phyloP scores from a whole-genome alignment of 2,888 invertebrate species.

The Rugalucina vietnamica region DNA sequence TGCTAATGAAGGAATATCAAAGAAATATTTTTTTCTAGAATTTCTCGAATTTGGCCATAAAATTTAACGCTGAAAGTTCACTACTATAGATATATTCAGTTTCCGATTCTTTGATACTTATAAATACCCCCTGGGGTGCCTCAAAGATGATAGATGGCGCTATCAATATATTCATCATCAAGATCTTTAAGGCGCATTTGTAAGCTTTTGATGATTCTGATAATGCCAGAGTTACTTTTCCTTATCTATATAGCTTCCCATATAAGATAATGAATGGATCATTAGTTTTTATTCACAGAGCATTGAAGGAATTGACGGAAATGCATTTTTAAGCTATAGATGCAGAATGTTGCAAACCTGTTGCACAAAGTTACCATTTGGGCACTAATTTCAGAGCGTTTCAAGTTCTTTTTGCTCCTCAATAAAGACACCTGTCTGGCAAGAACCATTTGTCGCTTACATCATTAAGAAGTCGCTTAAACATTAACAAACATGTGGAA shows the following conservation, averaged over 20 bases:
- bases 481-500: constrained; percentile 10
- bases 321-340: too few species aligned
- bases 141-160: constrained; percentile 24
- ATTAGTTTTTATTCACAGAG: not conserved
- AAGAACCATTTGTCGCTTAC: not conserved
- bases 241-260: constrained; percentile 11
- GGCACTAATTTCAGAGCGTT: not conserved
- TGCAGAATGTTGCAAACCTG: not conserved
- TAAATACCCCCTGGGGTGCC: constrained; percentile 19
- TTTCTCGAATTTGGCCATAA: not conserved
- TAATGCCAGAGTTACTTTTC: constrained; percentile 16
- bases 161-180: constrained; percentile 24
- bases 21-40: too few species aligned
- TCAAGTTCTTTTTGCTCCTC: not conserved
- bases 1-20: too few species aligned
- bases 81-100: not conserved
- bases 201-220: constrained; percentile 9
- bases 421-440: not conserved
- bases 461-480: constrained; percentile 9
- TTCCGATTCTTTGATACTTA: constrained; percentile 12
- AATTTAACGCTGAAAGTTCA: constrained; percentile 4
- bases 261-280: constrained; percentile 5
- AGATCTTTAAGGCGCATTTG: constrained; percentile 25
- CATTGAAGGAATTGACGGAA: not conserved
- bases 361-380: not conserved